Evolutionary conservation across 2,888 invertebrate species (phyloP).

Genomic region (Noctua fimbriata): DNA sequence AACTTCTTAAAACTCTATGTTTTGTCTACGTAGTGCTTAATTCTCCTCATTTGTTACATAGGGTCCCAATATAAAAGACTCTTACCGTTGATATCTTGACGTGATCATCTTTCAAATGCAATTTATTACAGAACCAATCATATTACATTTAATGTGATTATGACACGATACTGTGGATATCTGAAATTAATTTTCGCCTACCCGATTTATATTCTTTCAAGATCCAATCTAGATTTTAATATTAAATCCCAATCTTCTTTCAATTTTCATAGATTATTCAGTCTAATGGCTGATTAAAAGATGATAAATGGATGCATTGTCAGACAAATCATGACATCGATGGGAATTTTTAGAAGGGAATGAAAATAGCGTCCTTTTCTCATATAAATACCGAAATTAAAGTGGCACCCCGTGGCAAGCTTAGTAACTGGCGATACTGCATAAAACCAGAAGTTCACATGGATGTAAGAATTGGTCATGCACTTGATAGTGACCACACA

Average conservation of each 20-base stretch:
- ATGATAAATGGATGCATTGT: background rate
- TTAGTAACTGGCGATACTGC: background rate
- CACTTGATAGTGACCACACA: conserved; percentile 7
- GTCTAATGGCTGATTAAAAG: background rate
- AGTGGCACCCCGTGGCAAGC: background rate
- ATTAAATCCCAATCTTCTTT: conserved; percentile 16
- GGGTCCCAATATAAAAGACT: background rate
- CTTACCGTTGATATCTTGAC: background rate
- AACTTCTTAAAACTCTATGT: no score
- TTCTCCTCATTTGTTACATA: background rate
- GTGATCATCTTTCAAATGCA: conserved; percentile 3
- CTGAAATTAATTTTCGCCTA: conserved; percentile 18
- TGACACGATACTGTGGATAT: background rate
- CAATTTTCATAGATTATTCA: conserved; percentile 6
- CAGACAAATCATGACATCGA: background rate
- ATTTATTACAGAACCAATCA: conserved; percentile 13
- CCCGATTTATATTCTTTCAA: conserved; percentile 14
- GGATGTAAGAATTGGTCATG: conserved; percentile 4
- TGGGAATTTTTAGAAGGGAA: background rate
- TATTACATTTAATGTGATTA: conserved; percentile 6
- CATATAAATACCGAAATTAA: background rate
- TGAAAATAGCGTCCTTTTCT: background rate
- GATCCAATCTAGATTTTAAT: conserved; percentile 7
- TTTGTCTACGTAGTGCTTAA: background rate
- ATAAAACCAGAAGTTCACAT: conserved; percentile 31